Percentiles rank a stretch among this genome's conserved stretches.
phyloP scores from a whole-genome alignment of 2,797 vertebrate species.

The Vipera ursinii region DNA sequence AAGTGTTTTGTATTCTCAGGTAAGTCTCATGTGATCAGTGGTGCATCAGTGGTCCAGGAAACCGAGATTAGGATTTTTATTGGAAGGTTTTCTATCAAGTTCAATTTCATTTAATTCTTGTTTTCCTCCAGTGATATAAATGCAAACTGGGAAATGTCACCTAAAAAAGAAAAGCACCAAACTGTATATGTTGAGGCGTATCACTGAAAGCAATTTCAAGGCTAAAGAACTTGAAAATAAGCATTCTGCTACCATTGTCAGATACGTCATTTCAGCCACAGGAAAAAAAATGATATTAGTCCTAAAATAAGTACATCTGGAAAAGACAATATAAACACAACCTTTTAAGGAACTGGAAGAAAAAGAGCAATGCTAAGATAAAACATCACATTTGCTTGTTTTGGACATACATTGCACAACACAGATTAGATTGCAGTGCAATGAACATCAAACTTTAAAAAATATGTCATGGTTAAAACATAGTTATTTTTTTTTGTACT shows the following conservation, averaged over 20 bases:
- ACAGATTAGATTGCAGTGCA: neutral
- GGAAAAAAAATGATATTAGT: neutral
- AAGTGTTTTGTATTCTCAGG: neutral
- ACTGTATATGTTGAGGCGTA: neutral
- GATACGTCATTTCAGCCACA: neutral
- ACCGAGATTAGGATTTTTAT: neutral
- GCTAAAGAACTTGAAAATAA: neutral
- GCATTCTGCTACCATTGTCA: neutral
- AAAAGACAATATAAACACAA: neutral
- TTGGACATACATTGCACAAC: neutral
- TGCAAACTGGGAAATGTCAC: neutral
- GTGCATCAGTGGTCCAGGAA: neutral
- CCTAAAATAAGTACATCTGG: neutral
- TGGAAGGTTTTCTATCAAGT: neutral
- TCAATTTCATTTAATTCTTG: neutral
- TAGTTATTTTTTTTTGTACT: neutral
- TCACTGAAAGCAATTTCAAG: neutral
- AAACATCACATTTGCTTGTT: neutral
- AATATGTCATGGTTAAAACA: neutral
- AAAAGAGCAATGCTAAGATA: neutral
- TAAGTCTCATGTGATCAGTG: neutral
- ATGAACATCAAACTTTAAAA: neutral
- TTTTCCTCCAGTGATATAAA: neutral
- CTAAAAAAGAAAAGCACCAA: neutral
- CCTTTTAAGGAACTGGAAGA: neutral